A percentile compares a stretch with the other conserved stretches of the same genome.
Conservation (phyloP, 2,797 vertebrate species). For the Malacoraja senta region DNA sequence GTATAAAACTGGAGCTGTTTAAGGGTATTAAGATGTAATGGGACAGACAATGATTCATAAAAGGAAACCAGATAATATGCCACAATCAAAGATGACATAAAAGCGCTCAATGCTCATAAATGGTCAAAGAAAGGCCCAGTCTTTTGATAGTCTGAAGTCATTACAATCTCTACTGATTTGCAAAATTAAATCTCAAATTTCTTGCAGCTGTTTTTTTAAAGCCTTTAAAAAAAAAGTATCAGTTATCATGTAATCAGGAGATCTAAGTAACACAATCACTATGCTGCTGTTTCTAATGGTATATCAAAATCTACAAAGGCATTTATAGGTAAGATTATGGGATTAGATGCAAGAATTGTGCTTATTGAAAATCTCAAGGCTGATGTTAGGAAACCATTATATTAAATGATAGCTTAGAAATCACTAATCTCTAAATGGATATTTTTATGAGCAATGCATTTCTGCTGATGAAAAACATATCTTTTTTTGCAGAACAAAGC, state of each 20-base stretch:
- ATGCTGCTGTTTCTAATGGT: background rate
- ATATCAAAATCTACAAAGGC: conserved; percentile 15
- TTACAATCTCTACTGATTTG: background rate
- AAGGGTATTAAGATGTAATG: background rate
- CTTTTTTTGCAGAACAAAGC: background rate
- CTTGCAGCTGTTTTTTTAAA: conserved; percentile 2
- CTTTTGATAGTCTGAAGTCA: conserved; percentile 1
- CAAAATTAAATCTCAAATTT: conserved; percentile 21
- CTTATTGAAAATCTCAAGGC: conserved; percentile 3
- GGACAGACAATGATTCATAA: background rate
- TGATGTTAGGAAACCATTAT: background rate
- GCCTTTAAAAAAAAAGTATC: background rate
- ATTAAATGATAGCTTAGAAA: background rate
- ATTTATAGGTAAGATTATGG: conserved; percentile 24
- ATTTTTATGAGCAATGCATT: background rate
- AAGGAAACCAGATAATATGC: background rate
- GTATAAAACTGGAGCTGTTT: background rate
- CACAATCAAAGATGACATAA: background rate
- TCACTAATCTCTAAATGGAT: background rate
- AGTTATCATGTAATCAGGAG: conserved; percentile 17
- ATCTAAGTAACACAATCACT: conserved; percentile 10
- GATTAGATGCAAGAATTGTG: background rate
- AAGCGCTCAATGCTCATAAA: background rate
- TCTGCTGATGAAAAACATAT: background rate
- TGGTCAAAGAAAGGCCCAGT: background rate